Base-by-base conservation (phyloP, 2,797 vertebrate genomes). In the Oceanodroma leucorhoa region DNA sequence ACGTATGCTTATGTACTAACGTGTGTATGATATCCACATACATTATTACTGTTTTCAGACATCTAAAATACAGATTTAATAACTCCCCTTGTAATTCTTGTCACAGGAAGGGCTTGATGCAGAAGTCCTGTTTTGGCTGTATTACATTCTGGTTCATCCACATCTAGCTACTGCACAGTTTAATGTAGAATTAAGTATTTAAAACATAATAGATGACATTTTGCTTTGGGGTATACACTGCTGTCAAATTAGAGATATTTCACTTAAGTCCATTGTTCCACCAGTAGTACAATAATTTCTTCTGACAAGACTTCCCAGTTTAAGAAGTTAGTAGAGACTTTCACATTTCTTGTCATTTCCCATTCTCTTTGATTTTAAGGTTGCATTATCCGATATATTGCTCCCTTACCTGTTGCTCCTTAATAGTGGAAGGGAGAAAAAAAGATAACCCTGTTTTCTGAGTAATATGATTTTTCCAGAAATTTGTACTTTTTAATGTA, bases 401-500 rank as follows among this genome's bases (percentile, higher is more conserved):
- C 17, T 72, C 10, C 45, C 21, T 77, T 90, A 45, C 22, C 13
- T 83, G 27, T 79, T 72, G 17, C 26, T 86, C 26, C 11, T 55
- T 67, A 55, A 20, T 71, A 55, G 55, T 16, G 2, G 40, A 46
- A 80, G 32, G 3, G 7, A 9, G 4, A 0, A 0, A 1, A 23
- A 45, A 57, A n/a, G 5, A 41, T 30, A 48, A 51, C 6, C 11
- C 27, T 55, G 9, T 24, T 70, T 90, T 48, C 43, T n/a, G 32
- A 82, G 29, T 67, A 51, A 57, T 67, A 48, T 54, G 6, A 9
- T 75, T 83, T 90, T 90, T 82, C 22, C 24, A 75, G 27, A 62
- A 60, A 55, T 18, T 19, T 55, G 3, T 46, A 19, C 2, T 5
- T 80, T 66, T 79, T 41, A 6, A 58, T 24, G 1, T 18, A 79